Evolutionary conservation across 2,113 vertebrate genomes (phyloP).

Genomic region (Protomyctophum bolini): DNA sequence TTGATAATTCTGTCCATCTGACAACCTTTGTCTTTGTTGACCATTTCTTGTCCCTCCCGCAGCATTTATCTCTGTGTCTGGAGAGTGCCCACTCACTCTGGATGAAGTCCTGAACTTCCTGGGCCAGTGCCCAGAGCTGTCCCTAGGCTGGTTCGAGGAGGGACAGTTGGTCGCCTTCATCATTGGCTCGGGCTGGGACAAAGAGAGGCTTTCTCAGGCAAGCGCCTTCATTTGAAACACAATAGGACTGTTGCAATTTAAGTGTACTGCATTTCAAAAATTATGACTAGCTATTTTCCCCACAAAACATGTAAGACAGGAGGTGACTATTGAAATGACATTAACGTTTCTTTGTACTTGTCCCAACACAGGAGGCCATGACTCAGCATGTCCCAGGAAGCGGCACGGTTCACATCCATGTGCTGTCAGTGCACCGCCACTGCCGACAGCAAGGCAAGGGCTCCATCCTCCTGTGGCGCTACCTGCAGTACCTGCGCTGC

Average conservation of each 20-base stretch:
- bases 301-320: too few relatives aligned
- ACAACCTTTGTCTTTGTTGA: constrained; percentile 1
- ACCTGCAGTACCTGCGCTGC: constrained; percentile 80
- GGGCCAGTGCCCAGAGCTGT: constrained; percentile 79
- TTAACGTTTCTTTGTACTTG: background rate
- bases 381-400: constrained; percentile 71
- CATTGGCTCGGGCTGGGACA: constrained; percentile 82
- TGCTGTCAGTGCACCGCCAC: constrained; percentile 80
- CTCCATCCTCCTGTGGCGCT: constrained; percentile 82
- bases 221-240: background rate
- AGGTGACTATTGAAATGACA: too few relatives aligned
- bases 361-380: constrained; percentile 74
- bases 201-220: constrained; percentile 80
- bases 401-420: constrained; percentile 78
- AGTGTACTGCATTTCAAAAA: too few relatives aligned
- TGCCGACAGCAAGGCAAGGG: constrained; percentile 83
- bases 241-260: background rate
- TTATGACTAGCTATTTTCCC: too few relatives aligned
- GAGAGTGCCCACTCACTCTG: constrained; percentile 80
- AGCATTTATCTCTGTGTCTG: constrained; percentile 83
- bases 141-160: constrained; percentile 83
- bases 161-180: constrained; percentile 82
- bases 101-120: constrained; percentile 80
- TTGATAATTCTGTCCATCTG: constrained; percentile 7
- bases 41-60: background rate